Base-by-base conservation (phyloP, 2,888 invertebrate genomes). In the Octonoba sinensis region DNA sequence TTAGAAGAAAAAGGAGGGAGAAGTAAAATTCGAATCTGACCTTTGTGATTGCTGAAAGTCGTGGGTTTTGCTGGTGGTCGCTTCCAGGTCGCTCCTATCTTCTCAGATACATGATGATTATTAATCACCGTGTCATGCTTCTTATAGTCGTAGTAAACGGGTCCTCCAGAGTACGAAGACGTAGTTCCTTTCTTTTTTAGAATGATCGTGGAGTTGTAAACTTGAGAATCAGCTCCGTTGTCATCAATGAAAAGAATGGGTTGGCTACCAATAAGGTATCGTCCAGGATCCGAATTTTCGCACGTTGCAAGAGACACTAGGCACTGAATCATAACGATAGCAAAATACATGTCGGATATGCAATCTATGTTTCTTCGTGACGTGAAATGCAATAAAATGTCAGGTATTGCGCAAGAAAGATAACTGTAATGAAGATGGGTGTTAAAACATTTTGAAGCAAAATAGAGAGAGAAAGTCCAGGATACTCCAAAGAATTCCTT, bases 11-110 rank as follows among this genome's bases (percentile, higher is more conserved):
- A 60, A 6, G 12, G 11, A 15, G 56, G 44, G 18, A 6, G n/a
- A 22, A 57, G n/a, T 22, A n/a, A 20, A 47, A 16, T 12, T 13
- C 4, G 18, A 18, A 66, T 60, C 77, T 77, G 44, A 77, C 77
- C 71, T 75, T 82, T 82, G 54, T 82, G 81, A 51, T 82, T 82
- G 56, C 74, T 82, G 64, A 74, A 65, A 3, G 69, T 24, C 16
- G 59, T 36, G 11, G 81, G 74, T 64, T 49, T 65, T n/a, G 49
- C 36, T 6, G 6, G 36, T 11, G 81, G 81, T 49, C 64, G 60
- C 47, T 65, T 64, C 81, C 81, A 82, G 4, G 70, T 59, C 1
- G 47, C 62, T 18, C 64, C 72, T 12, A 51, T 60, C 0, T 22
- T 51, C 24, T 59, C 22, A 16, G 36, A 15, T 16, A 62, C 59